Evolutionary conservation across 2,113 vertebrate species (phyloP), one percentile per base, ranked within the genome.

Genomic region (Oryzias celebensis): DNA sequence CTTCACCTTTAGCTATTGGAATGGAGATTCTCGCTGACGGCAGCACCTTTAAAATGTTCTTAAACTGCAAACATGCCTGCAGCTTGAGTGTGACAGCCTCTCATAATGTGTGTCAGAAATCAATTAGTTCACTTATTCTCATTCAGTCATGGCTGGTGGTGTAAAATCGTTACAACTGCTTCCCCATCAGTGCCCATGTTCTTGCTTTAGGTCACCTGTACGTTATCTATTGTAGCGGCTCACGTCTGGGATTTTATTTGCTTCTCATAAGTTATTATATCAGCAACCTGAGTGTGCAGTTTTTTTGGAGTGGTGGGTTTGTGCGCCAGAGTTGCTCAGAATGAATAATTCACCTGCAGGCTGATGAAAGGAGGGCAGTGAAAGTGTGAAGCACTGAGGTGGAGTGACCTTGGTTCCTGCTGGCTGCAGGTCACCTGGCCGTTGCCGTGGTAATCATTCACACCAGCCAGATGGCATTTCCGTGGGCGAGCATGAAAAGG

Each of bases 391-490:
- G 83, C 75, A 57, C 77, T 73, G 85, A 89, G 91, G 86, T 88
- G 87, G 83, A 81, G 86, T 90, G 91, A 93, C 91, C 92, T 93
- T 93, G 91, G 87, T 88, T 91, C 87, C 85, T 68, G 85, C 87
- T 85, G 88, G 87, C 88, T 86, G 84, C 81, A 78, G 91, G 92
- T 92, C 89, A 87, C 86, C 79, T 73, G 78, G 87, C 82, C 84
- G 77, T 87, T 91, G 91, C 90, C 78, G 85, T 85, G 88, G 89
- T 91, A 91, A 93, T 93, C 88, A 92, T 91, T 92, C 90, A 93
- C 90, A 90, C 90, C 85, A 82, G 90, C 91, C 92, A 93, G 92
- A 93, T 93, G 92, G 92, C 88, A 84, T 91, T 91, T 92, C 88
- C 65, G 80, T 90, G 89, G 90, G 92, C 79, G 89, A 89, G 85